phyloP scores from a whole-genome alignment of 2,888 invertebrate species.

The Gandaritis pyraliata region DNA sequence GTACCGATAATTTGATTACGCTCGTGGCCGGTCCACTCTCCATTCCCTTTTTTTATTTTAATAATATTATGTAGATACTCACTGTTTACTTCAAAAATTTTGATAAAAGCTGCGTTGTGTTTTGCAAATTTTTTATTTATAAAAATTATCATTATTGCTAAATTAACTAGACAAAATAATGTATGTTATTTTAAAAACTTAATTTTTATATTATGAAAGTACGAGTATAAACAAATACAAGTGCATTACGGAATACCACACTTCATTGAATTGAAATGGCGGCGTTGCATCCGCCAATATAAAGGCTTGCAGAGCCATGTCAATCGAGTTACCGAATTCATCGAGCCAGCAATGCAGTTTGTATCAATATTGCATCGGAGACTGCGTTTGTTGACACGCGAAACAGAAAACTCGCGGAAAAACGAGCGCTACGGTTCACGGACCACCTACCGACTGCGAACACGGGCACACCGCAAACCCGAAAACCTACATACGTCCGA shows the following conservation, averaged over 20 bases:
- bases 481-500: conserved; percentile 78
- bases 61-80: conserved; percentile 37
- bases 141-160: too few species aligned
- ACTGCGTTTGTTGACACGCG: conserved; percentile 52
- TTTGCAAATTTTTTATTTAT: too few species aligned
- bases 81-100: conserved; percentile 21
- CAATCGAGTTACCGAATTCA: conserved; percentile 11
- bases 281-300: not conserved
- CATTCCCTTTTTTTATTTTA: conserved; percentile 36
- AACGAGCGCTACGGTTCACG: conserved; percentile 52
- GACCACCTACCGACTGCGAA: conserved; percentile 65
- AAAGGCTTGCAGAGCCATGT: not conserved
- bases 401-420: conserved; percentile 61
- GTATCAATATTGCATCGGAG: conserved; percentile 37
- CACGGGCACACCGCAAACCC: conserved; percentile 76
- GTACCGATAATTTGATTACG: conserved; percentile 65
- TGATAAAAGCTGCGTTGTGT: conserved; percentile 6
- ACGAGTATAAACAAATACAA: not conserved
- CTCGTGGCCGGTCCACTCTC: conserved; percentile 53
- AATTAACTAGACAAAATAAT: too few species aligned
- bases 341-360: conserved; percentile 12
- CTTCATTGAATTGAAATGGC: not conserved
- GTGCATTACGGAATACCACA: not conserved
- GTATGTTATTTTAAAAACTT: too few species aligned
- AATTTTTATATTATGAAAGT: too few species aligned